Evolutionary conservation across 1,140 invertebrate species (phyloP), one percentile per base, ranked within the genome.

Genomic region (Sycobia sp.): DNA sequence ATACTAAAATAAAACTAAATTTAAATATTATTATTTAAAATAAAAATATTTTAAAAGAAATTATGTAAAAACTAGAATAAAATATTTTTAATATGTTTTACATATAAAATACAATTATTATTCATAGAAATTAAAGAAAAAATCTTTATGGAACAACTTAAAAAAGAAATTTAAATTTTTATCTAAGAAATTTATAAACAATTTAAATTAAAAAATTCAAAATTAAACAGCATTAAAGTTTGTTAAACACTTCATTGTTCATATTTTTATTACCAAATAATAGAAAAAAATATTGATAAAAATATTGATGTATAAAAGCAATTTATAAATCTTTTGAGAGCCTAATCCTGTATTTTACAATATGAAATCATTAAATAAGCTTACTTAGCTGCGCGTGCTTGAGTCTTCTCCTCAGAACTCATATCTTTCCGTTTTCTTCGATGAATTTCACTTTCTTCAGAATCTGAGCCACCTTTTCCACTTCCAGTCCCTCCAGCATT

Each of bases 361-460:
- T n/a, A n/a, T n/a, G n/a, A n/a, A n/a, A n/a, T n/a, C n/a, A n/a
- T n/a, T n/a, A n/a, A n/a, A n/a, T n/a, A n/a, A n/a, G n/a, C n/a
- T 70, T 81, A 86, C 85, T 87, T 87, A 36, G 89, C 90, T 27
- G 91, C 91, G 50, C 92, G 83, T 8, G 91, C 92, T 82, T 93
- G 91, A 79, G 91, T 94, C 71, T 93, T 91, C 73, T 95, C 92
- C 76, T 95, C 92, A 1, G 91, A 91, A 34, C 92, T 94, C 91
- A 94, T 92, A 71, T 94, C 92, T 78, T 93, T 93, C 36, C 91
- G 86, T 62, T 91, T 89, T 76, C 90, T 90, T 69, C 89, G 85
- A 68, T 90, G 90, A 7, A 86, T 84, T 39, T 86, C 85, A 36
- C 86, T 85, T 72, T 93, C 91, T 68, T 93, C 91, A 59, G 90